These are phyloP conservation scores for Aeoliscus strigatus DNA, from an alignment of 2,797 vertebrate species.

Conservation along the genomic window DNA sequence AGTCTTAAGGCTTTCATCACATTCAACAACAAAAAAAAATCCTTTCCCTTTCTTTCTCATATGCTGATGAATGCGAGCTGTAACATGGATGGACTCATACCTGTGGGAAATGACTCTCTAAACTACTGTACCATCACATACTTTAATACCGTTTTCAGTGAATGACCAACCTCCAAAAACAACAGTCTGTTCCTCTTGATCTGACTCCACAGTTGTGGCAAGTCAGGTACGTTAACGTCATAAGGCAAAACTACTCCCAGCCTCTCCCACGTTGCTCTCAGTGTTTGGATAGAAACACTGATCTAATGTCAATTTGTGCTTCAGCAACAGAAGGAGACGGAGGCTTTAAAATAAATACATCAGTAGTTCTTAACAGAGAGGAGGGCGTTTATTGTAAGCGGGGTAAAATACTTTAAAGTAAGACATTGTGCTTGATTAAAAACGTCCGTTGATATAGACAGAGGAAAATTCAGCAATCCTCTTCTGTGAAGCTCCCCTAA, in stretches of 20 bases:
- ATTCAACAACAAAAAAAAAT: too few relatives aligned
- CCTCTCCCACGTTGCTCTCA: not conserved
- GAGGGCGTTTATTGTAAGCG: constrained; percentile 19
- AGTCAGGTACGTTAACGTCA: constrained; percentile 2
- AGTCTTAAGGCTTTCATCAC: constrained; percentile 56
- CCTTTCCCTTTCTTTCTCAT: too few relatives aligned
- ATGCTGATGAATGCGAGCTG: too few relatives aligned
- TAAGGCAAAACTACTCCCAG: constrained; percentile 6
- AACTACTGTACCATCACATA: constrained; percentile 1
- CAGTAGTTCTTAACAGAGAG: constrained; percentile 48
- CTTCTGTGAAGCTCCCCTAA: too few relatives aligned
- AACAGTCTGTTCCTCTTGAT: too few relatives aligned
- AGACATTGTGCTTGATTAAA: constrained; percentile 20
- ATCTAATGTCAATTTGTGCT: constrained; percentile 14
- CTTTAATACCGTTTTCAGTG: not conserved
- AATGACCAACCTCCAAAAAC: constrained; percentile 2
- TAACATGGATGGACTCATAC: too few relatives aligned
- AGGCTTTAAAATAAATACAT: constrained; percentile 58
- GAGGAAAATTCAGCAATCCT: too few relatives aligned
- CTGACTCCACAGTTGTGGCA: not conserved
- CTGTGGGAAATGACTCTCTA: too few relatives aligned
- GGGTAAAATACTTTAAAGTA: constrained; percentile 52
- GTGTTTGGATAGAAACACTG: constrained; percentile 29
- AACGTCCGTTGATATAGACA: too few relatives aligned
- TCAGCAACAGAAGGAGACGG: constrained; percentile 9